Conservation (phyloP, 1,140 invertebrate species). For the Daktulosphaira vitifoliae region DNA sequence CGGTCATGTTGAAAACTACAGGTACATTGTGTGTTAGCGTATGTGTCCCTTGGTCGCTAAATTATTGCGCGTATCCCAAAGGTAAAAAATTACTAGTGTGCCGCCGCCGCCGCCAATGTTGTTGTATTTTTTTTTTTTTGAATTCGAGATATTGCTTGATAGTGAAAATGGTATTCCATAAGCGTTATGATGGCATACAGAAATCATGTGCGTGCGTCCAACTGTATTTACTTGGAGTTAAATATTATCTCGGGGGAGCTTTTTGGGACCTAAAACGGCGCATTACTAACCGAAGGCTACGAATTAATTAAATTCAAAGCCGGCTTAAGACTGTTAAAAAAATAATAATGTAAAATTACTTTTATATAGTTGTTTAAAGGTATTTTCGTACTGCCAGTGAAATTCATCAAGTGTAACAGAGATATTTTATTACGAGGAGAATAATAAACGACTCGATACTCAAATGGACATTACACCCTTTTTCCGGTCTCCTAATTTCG, state of each 20-base stretch:
- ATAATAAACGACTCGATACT: not conserved
- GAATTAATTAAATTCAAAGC: not conserved
- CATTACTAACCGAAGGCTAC: not conserved
- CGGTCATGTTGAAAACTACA: slow-evolving; percentile 6
- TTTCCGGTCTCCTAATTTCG: not conserved
- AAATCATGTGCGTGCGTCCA: too few relatives aligned
- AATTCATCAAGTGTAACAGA: not conserved
- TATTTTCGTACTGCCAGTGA: not conserved
- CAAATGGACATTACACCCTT: not conserved
- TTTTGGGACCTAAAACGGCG: too few relatives aligned
- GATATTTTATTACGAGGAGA: not conserved
- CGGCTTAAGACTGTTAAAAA: not conserved
- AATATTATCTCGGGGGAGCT: too few relatives aligned
- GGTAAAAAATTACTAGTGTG: too few relatives aligned
- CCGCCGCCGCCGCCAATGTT: too few relatives aligned
- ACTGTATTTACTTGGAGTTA: too few relatives aligned
- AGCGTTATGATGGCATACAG: too few relatives aligned
- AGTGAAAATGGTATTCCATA: too few relatives aligned
- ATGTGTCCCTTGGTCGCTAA: not conserved
- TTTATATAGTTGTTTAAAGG: too few relatives aligned
- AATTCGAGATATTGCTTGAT: too few relatives aligned
- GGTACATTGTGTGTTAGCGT: not conserved
- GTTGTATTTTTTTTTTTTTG: too few relatives aligned
- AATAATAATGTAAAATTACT: too few relatives aligned
- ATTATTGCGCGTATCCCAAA: not conserved